Evolutionary conservation across 2,888 invertebrate genomes (phyloP), one percentile per base, ranked within the genome.

Genomic region (Chalcis sispes): DNA sequence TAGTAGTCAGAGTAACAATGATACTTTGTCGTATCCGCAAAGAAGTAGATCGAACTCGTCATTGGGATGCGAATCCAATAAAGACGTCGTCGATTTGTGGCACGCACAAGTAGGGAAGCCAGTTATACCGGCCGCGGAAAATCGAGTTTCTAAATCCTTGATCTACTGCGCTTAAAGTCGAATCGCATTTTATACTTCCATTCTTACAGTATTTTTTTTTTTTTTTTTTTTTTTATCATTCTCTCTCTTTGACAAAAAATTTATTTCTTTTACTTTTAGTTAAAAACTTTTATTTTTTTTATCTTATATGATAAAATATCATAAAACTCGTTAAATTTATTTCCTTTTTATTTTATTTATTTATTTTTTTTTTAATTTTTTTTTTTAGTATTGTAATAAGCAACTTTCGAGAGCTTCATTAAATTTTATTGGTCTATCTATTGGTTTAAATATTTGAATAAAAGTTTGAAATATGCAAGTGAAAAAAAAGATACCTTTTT

Each of bases 91-190:
- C 46, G 62, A 58, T 72, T 67, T 74, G 62, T 62, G 62, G 46
- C 32, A 54, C 29, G 62, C 23, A 52, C 69, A 65, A 59, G 70
- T 66, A 59, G 46, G 59, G 52, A 71, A 71, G 69, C 58, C 59
- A 71, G 71, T 65, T 59, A 13, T 25, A 61, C 59, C 48, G 25
- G 42, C 50, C 10, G 59, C 65, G 69, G 65, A 72, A 71, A 79
- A 76, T 70, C 67, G 62, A 75, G 76, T 79, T 79, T 79, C 76
- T 79, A 79, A 73, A 78, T 78, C 73, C 79, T 74, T 76, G 78
- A 78, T 79, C 74, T 29, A 78, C 70, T 77, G 67, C 59, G 66
- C 58, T 70, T 58, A 75, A 20, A 25, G 54, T 18, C 42, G 20
- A 62, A 54, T 56, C 18, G 27, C 72, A 32, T 61, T 73, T 66